phyloP scores from a whole-genome alignment of 2,888 invertebrate genomes.

The Zonitis immaculata region DNA sequence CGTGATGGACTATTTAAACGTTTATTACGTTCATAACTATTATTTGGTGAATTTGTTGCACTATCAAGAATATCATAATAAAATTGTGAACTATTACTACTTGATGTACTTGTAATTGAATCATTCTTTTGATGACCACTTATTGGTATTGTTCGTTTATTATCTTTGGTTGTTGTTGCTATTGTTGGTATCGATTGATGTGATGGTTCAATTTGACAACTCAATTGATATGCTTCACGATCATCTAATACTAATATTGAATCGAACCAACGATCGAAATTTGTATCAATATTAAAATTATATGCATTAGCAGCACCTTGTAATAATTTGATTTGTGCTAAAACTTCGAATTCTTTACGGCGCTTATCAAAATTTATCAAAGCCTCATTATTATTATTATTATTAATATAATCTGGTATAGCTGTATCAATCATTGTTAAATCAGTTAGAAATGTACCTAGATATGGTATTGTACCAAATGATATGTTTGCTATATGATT shows the following conservation, averaged over 20 bases:
- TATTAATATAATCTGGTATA: constrained; percentile 61
- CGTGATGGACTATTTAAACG: constrained; percentile 71
- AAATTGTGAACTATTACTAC: constrained; percentile 84
- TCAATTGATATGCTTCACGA: constrained; percentile 83
- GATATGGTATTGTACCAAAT: constrained; percentile 94
- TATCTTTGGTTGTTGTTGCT: constrained; percentile 13
- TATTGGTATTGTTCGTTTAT: constrained; percentile 25
- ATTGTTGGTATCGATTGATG: constrained; percentile 30
- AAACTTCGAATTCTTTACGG: constrained; percentile 96
- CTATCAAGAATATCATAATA: constrained; percentile 80
- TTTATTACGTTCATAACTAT: constrained; percentile 76
- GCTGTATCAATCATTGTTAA: constrained; percentile 98
- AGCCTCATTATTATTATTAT: constrained; percentile 54
- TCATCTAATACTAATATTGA: constrained; percentile 88
- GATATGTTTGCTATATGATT: constrained; percentile 65
- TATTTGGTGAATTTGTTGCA: constrained; percentile 66
- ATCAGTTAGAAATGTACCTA: constrained; percentile 97
- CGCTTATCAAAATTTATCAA: constrained; percentile 98
- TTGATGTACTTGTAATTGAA: constrained; percentile 83
- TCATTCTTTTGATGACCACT: constrained; percentile 84
- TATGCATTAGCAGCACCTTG: constrained; percentile 96
- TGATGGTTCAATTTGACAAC: constrained; percentile 82
- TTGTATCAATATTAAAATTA: constrained; percentile 75
- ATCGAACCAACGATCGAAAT: constrained; percentile 95
- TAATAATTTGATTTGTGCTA: constrained; percentile 94